A percentile compares a stretch with the other conserved stretches of the same genome.
Conservation (phyloP, 2,113 vertebrate species). For the Siniperca chuatsi region DNA sequence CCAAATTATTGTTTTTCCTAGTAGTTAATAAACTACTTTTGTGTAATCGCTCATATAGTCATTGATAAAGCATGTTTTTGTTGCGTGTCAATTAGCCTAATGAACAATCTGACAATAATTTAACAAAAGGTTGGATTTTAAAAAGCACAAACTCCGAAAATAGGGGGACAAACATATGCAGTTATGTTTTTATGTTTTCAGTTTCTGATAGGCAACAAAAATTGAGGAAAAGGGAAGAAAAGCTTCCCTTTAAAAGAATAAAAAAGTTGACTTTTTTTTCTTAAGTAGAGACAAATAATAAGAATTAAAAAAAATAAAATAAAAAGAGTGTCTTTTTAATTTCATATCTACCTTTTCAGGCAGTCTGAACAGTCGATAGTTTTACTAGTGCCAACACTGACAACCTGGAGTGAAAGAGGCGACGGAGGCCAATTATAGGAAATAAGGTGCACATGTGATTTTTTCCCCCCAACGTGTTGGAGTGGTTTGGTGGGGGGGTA, state of each 20-base stretch:
- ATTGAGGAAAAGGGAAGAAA: neutral
- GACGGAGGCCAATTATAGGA: slow-evolving; percentile 64
- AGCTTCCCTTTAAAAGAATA: neutral
- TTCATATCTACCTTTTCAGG: neutral
- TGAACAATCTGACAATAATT: neutral
- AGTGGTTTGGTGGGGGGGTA: slow-evolving; percentile 10
- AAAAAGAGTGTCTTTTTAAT: neutral
- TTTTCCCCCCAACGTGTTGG: neutral
- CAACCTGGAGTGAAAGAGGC: slow-evolving; percentile 39
- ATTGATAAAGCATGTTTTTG: neutral
- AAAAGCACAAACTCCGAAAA: neutral
- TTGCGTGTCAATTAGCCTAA: neutral
- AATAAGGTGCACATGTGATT: slow-evolving; percentile 69
- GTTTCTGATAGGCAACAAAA: neutral
- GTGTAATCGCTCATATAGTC: neutral
- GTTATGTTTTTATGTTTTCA: neutral
- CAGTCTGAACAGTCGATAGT: neutral
- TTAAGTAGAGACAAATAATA: neutral
- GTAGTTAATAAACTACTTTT: neutral
- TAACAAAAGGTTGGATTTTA: neutral
- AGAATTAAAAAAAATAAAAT: neutral
- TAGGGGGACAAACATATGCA: neutral
- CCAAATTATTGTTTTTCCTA: neutral
- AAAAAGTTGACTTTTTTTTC: neutral
- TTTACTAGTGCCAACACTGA: neutral